Percentiles rank a stretch among this genome's conserved stretches.
phyloP scores from a whole-genome alignment of 2,888 invertebrate genomes.

The Hymenopus coronatus region DNA sequence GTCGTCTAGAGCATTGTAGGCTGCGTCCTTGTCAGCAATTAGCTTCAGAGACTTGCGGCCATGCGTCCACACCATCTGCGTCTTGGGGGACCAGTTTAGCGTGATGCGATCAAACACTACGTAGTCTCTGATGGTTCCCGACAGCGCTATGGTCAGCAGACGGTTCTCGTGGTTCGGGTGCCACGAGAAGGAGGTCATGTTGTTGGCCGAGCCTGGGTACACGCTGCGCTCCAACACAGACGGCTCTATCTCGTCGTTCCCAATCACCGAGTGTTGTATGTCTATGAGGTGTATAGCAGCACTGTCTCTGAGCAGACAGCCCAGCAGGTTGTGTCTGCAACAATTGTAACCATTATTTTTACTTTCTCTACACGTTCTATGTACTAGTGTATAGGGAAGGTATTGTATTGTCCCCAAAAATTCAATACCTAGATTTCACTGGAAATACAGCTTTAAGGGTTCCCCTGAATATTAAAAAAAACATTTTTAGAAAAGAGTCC shows the following conservation, averaged over 20 bases:
- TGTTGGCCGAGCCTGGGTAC: slow-evolving; percentile 41
- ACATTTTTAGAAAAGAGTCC: no score
- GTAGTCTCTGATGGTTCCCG: slow-evolving; percentile 66
- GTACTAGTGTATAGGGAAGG: no score
- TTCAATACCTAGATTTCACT: no score
- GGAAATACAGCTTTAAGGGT: no score
- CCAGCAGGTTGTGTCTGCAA: slow-evolving; percentile 66
- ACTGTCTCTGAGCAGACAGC: slow-evolving; percentile 78
- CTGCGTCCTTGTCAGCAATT: slow-evolving; percentile 52
- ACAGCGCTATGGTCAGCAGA: slow-evolving; percentile 63
- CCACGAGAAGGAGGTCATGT: slow-evolving; percentile 79
- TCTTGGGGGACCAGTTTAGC: slow-evolving; percentile 73
- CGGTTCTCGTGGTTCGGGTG: slow-evolving; percentile 79
- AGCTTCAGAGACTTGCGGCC: slow-evolving; percentile 64
- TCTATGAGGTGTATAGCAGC: slow-evolving; percentile 78
- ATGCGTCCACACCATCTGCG: slow-evolving; percentile 72
- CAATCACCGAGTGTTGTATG: slow-evolving; percentile 67
- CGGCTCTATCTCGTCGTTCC: slow-evolving; percentile 69
- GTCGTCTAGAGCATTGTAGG: slow-evolving; percentile 61
- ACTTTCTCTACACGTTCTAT: no score
- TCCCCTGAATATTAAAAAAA: no score
- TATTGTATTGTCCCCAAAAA: no score
- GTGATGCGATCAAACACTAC: slow-evolving; percentile 79
- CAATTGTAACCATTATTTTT: no score
- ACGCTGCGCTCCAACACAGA: slow-evolving; percentile 70